Base-by-base conservation (phyloP, 2,888 invertebrate genomes). In the Lasioglossum villosulum region DNA sequence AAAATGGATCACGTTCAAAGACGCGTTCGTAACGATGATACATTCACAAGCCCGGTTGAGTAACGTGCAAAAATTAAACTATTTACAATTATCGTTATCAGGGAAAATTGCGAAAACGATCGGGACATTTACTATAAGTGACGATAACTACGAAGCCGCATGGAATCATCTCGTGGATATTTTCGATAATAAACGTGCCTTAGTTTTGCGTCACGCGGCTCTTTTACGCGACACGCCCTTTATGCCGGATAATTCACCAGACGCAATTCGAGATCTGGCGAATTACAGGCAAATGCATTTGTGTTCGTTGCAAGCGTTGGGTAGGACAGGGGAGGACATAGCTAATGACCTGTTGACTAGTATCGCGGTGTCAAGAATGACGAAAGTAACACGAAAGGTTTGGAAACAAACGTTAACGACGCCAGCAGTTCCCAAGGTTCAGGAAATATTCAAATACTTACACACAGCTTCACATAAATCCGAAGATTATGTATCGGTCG, bases 261-360 rank as follows among this genome's bases (percentile, higher is more conserved):
- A 71, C 6, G 23, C 71, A 0, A 71, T 71, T 71, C 12, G 42
- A 27, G 42, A 42, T 42, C 42, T 71, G 2, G n/a, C n/a, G 19
- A 66, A 66, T 63, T 42, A 76, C 16, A 68, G 45, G 39, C 39
- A 78, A n/a, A 12, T 12, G 2, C 70, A 71, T 2, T n/a, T 78
- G 0, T 56, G 39, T 19, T 71, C 78, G 1, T 39, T 78, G 19
- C 52, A 71, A 39, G 71, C 56, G 0, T 14, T 71, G 4, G 56
- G 56, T 16, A 16, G 56, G 52, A 37, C 27, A 1, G n/a, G 39
- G 39, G 16, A 39, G 8, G 71, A 78, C 10, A 71, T 78, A n/a
- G 52, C 70, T 1, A 78, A 78, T 3, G 78, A 70, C 39, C 14
- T 78, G 4, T 5, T 42, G 5, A 27, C 19, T 12, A 71, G 39